phyloP scores from a whole-genome alignment of 2,113 vertebrate genomes.

The Hipposideros armiger region DNA sequence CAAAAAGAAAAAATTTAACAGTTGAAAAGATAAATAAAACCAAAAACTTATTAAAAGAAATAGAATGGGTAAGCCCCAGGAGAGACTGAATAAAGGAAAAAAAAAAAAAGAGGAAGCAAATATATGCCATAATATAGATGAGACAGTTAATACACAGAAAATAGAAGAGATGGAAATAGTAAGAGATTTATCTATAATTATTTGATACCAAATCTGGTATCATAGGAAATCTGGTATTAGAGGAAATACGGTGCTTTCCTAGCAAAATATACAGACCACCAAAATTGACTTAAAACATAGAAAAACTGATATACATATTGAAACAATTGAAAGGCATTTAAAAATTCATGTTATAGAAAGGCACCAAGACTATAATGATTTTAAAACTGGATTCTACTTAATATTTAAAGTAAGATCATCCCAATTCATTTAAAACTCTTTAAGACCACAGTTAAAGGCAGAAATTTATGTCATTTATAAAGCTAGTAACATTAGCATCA shows the following conservation, averaged over 20 bases:
- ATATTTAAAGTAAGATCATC: not conserved
- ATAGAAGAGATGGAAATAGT: not conserved
- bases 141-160: not conserved
- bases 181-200: not conserved
- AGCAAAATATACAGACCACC: not conserved
- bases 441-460: not conserved
- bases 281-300: not conserved
- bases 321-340: not conserved
- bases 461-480: not conserved
- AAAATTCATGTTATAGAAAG: not conserved
- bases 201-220: not conserved
- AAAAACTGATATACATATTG: not conserved
- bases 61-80: not conserved
- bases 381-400: constrained; percentile 32
- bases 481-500: not conserved
- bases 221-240: not conserved
- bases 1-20: not conserved
- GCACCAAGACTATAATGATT: not conserved
- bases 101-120: not conserved
- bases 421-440: not conserved
- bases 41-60: not conserved
- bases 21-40: not conserved
- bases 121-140: not conserved
- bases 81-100: not conserved
- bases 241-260: not conserved